Percentiles rank a stretch among this genome's conserved stretches.
Conservation (phyloP, 2,113 vertebrate species). For the Alces alces region DNA sequence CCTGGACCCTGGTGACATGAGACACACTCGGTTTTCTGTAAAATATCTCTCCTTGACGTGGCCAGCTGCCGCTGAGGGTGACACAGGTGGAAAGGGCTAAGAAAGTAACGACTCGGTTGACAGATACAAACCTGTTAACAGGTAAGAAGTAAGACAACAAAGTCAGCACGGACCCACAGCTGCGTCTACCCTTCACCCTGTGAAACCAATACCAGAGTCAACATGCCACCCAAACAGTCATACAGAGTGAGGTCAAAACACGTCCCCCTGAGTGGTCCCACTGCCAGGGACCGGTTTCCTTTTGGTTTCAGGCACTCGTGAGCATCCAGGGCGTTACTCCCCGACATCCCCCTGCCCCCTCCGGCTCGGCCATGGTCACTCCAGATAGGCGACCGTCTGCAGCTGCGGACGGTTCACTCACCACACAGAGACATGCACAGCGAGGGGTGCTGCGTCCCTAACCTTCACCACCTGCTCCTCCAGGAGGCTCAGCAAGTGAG, state of each 20-base stretch:
- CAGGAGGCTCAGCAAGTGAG: neutral
- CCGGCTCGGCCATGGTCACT: neutral
- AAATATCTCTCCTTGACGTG: neutral
- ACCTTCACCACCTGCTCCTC: neutral
- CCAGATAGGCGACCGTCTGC: neutral
- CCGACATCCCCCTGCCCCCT: neutral
- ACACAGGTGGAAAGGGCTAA: neutral
- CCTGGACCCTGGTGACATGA: neutral
- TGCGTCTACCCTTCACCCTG: no score
- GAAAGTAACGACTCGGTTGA: neutral
- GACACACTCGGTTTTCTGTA: neutral
- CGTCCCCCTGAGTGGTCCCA: neutral
- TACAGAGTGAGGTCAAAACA: neutral
- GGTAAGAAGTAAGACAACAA: neutral
- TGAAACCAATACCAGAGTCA: no score
- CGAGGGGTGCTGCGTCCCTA: neutral
- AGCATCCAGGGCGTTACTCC: neutral
- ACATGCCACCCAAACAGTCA: neutral
- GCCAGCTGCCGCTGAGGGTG: neutral
- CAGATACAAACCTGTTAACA: neutral
- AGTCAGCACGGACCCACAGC: neutral
- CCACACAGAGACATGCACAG: neutral
- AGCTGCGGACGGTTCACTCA: rapidly evolving
- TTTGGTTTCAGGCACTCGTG: neutral
- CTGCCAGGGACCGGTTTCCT: neutral